Conservation (phyloP, 2,888 invertebrate genomes). For the Brenthis hecate region DNA sequence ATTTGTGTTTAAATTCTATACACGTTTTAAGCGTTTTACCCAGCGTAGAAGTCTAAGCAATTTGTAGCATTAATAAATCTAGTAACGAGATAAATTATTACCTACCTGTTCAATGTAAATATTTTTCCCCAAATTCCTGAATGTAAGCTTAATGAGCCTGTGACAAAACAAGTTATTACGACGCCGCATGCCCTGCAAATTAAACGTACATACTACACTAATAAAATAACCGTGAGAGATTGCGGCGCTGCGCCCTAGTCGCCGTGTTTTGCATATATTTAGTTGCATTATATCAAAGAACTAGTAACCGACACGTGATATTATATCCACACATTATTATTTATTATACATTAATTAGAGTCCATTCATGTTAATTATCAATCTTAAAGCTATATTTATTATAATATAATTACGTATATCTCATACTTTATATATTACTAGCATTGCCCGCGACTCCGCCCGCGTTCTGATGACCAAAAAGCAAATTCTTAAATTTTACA, state of each 20-base stretch:
- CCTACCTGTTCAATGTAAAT: conserved; percentile 11
- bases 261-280: conserved; percentile 39
- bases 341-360: conserved; percentile 1
- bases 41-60: not conserved
- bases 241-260: conserved; percentile 37
- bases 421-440: no score
- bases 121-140: conserved; percentile 22
- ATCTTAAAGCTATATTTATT: no score
- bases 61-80: conserved; percentile 1
- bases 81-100: conserved; percentile 5
- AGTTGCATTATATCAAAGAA: conserved; percentile 27
- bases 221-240: conserved; percentile 42
- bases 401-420: no score
- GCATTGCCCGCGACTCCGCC: no score
- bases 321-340: not conserved
- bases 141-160: conserved; percentile 34
- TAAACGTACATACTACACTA: conserved; percentile 37
- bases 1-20: not conserved
- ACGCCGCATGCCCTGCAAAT: conserved; percentile 38
- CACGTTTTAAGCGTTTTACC: not conserved
- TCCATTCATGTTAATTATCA: not conserved
- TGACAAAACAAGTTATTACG: conserved; percentile 41
- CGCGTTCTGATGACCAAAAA: no score
- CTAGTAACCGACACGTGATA: conserved; percentile 6
- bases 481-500: no score